Conservation (phyloP, 2,888 invertebrate species). For the Tipula vernalis region DNA sequence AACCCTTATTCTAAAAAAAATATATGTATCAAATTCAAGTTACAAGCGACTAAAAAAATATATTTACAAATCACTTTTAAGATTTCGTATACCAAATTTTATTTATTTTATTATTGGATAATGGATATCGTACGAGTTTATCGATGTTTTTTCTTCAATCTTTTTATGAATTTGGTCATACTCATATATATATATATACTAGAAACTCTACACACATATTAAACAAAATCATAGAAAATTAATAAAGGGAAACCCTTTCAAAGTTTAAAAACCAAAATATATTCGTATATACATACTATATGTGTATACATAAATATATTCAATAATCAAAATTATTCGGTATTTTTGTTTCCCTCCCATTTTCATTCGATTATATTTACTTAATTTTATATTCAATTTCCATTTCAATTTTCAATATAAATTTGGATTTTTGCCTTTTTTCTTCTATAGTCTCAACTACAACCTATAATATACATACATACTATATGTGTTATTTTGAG, state of each 20-base stretch:
- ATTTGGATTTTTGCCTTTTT: neutral
- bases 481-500: neutral
- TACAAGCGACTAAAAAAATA: neutral
- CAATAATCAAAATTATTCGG: neutral
- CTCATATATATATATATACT: no score
- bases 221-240: neutral
- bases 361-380: neutral
- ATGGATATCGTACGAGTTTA: neutral
- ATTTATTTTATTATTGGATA: neutral
- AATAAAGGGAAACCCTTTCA: neutral
- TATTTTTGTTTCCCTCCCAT: neutral
- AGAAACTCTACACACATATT: neutral
- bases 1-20: neutral
- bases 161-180: neutral
- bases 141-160: neutral
- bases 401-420: neutral
- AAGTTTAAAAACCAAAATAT: neutral
- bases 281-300: no score
- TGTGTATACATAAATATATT: neutral
- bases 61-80: neutral
- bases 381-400: slow-evolving; percentile 4
- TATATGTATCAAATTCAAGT: neutral
- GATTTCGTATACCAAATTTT: neutral
- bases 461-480: neutral
- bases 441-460: neutral